These are phyloP conservation scores for Hirudinaria manillensis DNA, from an alignment of 2,888 invertebrate species.

Conservation along the genomic window DNA sequence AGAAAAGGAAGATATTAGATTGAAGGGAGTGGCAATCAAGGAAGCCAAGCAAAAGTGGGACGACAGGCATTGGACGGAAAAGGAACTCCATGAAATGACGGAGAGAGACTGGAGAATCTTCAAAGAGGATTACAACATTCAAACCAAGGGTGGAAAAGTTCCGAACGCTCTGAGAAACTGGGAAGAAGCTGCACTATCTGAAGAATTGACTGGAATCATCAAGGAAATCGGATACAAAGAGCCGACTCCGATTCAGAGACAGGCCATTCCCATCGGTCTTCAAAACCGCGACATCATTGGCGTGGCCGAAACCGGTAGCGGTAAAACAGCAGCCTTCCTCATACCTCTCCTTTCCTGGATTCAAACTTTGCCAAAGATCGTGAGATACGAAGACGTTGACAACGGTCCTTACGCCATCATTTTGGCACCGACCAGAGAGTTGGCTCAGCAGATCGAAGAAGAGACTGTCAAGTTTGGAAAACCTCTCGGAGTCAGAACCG, in stretches of 20 bases:
- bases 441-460: conserved; percentile 98
- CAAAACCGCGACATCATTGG: conserved; percentile 81
- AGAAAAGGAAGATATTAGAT: conserved; percentile 77
- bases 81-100: conserved; percentile 86
- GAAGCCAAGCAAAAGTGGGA: conserved; percentile 99
- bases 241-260: conserved; percentile 96
- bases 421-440: conserved; percentile 95
- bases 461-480: conserved; percentile 95
- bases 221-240: conserved; percentile 62
- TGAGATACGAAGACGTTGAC: conserved; percentile 59
- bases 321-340: conserved; percentile 95
- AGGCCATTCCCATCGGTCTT: conserved; percentile 93
- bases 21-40: conserved; percentile 84
- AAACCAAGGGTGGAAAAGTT: conserved; percentile 92
- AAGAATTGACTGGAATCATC: conserved; percentile 85
- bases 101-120: conserved; percentile 99
- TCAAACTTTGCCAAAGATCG: conserved; percentile 90
- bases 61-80: conserved; percentile 97
- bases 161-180: conserved; percentile 91
- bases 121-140: conserved; percentile 96
- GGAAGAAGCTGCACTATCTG: conserved; percentile 81
- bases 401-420: conserved; percentile 96
- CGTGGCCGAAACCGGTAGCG: conserved; percentile 97
- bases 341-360: conserved; percentile 96
- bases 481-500: conserved; percentile 49